Percentiles rank a stretch among this genome's conserved stretches.
Conservation (phyloP, 2,113 vertebrate species). For the Psephotus haematonotus region DNA sequence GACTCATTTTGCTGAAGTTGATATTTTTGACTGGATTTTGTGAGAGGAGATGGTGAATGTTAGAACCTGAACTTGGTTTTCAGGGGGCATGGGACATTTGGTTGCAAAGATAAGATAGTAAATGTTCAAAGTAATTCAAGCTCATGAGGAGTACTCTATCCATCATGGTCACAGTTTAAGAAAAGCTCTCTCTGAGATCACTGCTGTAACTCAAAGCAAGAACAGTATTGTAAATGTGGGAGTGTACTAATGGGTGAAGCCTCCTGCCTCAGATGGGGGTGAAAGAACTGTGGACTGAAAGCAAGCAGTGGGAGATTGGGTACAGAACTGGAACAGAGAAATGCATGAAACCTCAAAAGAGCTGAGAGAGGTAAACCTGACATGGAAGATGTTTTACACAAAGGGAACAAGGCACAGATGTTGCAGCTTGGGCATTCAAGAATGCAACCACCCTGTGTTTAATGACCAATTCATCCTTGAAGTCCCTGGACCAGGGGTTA, state of each 20-base stretch:
- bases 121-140: neutral
- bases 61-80: neutral
- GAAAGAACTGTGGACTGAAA: neutral
- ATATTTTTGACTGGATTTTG: neutral
- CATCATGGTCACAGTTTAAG: neutral
- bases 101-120: neutral
- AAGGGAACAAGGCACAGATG: neutral
- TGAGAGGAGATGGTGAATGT: neutral
- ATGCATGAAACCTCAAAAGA: neutral
- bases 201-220: neutral
- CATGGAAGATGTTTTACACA: neutral
- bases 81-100: neutral
- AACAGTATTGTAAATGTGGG: neutral
- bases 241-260: neutral
- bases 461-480: neutral
- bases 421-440: neutral
- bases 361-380: neutral
- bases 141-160: neutral
- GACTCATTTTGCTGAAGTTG: neutral
- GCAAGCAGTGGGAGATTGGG: neutral
- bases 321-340: neutral
- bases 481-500: neutral
- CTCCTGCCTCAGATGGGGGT: neutral
- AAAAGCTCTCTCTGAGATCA: neutral
- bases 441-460: neutral